phyloP scores from a whole-genome alignment of 2,888 invertebrate species.

The Odontocolon sp. region DNA sequence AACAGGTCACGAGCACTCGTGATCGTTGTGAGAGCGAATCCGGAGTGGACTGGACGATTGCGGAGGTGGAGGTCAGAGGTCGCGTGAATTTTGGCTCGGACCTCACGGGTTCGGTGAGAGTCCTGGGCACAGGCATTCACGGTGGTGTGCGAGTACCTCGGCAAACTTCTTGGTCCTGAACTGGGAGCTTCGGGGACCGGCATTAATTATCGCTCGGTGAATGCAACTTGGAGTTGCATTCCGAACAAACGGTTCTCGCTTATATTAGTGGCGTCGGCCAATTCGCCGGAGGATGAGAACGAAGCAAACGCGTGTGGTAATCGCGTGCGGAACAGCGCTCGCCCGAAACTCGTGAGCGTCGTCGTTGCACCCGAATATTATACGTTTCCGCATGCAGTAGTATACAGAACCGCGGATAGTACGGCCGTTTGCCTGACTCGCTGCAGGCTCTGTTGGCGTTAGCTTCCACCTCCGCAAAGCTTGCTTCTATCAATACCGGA shows the following conservation, averaged over 20 bases:
- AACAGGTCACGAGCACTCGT: no score
- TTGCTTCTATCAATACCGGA: no score
- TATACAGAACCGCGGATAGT: constrained; percentile 41
- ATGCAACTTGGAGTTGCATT: constrained; percentile 54
- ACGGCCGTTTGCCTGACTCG: constrained; percentile 1
- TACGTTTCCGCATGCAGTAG: constrained; percentile 35
- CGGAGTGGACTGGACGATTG: no score
- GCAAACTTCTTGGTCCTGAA: constrained; percentile 44
- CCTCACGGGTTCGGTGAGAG: constrained; percentile 7
- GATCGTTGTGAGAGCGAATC: no score
- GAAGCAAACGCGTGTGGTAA: background rate
- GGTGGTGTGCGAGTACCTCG: constrained; percentile 22
- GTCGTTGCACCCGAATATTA: constrained; percentile 18
- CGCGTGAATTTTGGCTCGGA: constrained; percentile 52
- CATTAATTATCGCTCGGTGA: constrained; percentile 53
- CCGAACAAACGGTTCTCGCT: constrained; percentile 52
- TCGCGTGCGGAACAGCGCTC: constrained; percentile 7
- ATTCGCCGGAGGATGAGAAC: background rate
- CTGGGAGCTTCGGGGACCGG: background rate
- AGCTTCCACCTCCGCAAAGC: background rate
- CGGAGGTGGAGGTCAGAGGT: constrained; percentile 47
- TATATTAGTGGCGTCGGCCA: background rate
- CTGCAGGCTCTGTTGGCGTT: background rate
- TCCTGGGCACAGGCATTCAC: background rate
- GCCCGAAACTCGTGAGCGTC: constrained; percentile 7